These are phyloP conservation scores for Montipora cactus DNA, from an alignment of 64 coral and sea anemone species.

Conservation along the genomic window DNA sequence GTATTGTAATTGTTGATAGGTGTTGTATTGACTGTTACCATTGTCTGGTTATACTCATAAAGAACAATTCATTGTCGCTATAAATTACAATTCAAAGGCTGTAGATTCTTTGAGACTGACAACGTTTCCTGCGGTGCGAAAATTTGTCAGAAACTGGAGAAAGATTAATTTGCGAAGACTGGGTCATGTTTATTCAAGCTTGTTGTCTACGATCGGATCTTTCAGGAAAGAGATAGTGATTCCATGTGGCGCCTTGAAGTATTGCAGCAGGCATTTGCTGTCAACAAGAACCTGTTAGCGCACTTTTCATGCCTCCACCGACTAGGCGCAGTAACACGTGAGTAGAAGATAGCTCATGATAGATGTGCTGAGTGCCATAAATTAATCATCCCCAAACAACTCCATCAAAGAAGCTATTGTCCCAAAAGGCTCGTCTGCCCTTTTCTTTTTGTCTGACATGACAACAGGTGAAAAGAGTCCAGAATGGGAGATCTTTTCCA, in stretches of 20 bases:
- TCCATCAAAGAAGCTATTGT: not conserved
- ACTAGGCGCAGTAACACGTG: not conserved
- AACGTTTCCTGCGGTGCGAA: not conserved
- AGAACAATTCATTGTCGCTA: not conserved
- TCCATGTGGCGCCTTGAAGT: not conserved
- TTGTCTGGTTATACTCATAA: not conserved
- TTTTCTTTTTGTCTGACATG: not conserved
- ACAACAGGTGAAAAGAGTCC: not conserved
- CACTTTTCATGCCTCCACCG: conserved; percentile 39
- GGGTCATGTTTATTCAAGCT: not conserved
- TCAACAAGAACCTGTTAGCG: not conserved
- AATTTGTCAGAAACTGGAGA: not conserved
- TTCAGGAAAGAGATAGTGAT: not conserved
- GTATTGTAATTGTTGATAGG: not conserved
- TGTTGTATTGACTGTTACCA: not conserved
- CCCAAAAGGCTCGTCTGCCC: not conserved
- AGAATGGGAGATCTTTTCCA: not conserved
- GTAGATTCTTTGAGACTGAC: not conserved
- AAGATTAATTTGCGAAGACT: not conserved
- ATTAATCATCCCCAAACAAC: not conserved
- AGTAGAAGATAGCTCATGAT: not conserved
- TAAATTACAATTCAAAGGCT: not conserved
- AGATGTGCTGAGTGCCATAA: not conserved
- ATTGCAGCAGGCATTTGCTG: not conserved
- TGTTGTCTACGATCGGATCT: conserved; percentile 15